Evolutionary conservation across 2,888 invertebrate species (phyloP).

Genomic region (Eristalis intricaria): DNA sequence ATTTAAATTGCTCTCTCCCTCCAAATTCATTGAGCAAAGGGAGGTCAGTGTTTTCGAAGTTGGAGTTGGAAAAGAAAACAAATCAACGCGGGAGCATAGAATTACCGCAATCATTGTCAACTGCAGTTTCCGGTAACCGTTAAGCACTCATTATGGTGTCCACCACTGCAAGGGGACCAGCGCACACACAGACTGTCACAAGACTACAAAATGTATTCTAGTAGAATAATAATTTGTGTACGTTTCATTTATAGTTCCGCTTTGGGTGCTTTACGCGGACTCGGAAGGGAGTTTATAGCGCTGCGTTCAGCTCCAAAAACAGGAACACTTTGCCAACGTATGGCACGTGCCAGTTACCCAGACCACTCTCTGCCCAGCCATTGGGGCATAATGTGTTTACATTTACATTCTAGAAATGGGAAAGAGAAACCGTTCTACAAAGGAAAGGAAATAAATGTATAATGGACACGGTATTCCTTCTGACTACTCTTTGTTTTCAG

Average conservation of each 20-base stretch:
- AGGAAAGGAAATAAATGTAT: conserved; percentile 6
- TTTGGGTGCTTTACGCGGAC: conserved; percentile 17
- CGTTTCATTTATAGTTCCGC: conserved; percentile 63
- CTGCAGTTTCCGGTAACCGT: conserved; percentile 67
- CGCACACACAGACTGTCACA: not conserved
- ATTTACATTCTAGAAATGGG: conserved; percentile 64
- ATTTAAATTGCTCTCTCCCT: conserved; percentile 3
- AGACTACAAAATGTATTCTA: conserved; percentile 19
- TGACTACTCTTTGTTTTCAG: conserved; percentile 20
- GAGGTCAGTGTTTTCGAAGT: conserved; percentile 55
- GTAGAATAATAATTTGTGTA: conserved; percentile 60
- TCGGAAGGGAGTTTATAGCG: conserved; percentile 58
- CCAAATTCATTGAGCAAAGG: not conserved
- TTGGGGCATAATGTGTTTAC: conserved; percentile 57
- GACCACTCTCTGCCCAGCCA: not conserved
- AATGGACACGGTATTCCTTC: conserved; percentile 19
- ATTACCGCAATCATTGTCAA: conserved; percentile 66
- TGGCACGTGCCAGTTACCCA: conserved; percentile 61
- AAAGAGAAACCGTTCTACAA: conserved; percentile 61
- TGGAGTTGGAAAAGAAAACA: not conserved
- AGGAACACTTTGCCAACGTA: conserved; percentile 58
- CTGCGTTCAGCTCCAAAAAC: conserved; percentile 63
- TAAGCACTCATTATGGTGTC: conserved; percentile 46
- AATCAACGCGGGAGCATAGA: conserved; percentile 6
- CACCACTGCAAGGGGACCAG: conserved; percentile 16